Conservation (phyloP, 2,113 vertebrate species). For the Brienomyrus longianalis region DNA sequence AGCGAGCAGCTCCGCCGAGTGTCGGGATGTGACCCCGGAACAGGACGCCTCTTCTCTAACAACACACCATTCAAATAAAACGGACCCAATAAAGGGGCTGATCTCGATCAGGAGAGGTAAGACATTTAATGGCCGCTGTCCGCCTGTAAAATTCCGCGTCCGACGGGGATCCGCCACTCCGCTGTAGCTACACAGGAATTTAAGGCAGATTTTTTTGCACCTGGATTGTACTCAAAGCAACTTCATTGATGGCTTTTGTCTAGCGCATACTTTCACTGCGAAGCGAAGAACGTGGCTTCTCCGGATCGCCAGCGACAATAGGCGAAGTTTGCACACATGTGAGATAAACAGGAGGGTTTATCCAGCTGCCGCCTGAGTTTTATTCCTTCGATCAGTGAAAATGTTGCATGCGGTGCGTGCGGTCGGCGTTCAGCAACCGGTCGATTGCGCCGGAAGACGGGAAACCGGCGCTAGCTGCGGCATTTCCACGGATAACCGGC, state of each 20-base stretch:
- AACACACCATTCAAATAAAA: slow-evolving; percentile 65
- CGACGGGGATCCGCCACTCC: slow-evolving; percentile 52
- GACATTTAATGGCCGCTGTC: slow-evolving; percentile 17
- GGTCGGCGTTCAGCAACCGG: slow-evolving; percentile 1
- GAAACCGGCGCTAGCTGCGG: slow-evolving; percentile 22
- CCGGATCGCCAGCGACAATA: slow-evolving; percentile 1
- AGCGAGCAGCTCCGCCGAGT: slow-evolving; percentile 50
- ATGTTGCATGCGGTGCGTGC: background rate
- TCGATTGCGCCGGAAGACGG: slow-evolving; percentile 13
- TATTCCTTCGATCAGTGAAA: background rate
- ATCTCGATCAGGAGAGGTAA: slow-evolving; percentile 71
- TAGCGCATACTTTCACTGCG: slow-evolving; percentile 46
- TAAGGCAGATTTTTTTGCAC: background rate
- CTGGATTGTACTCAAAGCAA: slow-evolving; percentile 36
- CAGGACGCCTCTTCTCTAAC: slow-evolving; percentile 63
- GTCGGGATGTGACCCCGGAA: slow-evolving; percentile 78
- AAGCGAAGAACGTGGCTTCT: background rate
- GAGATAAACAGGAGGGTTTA: background rate
- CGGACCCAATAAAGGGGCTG: slow-evolving; percentile 55
- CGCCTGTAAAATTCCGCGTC: background rate
- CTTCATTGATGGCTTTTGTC: slow-evolving; percentile 73
- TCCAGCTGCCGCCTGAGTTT: background rate
- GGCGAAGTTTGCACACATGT: background rate
- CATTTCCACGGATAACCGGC: background rate
- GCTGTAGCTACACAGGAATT: background rate